phyloP scores from a whole-genome alignment of 2,888 invertebrate species.

The Eupithecia exiguata region DNA sequence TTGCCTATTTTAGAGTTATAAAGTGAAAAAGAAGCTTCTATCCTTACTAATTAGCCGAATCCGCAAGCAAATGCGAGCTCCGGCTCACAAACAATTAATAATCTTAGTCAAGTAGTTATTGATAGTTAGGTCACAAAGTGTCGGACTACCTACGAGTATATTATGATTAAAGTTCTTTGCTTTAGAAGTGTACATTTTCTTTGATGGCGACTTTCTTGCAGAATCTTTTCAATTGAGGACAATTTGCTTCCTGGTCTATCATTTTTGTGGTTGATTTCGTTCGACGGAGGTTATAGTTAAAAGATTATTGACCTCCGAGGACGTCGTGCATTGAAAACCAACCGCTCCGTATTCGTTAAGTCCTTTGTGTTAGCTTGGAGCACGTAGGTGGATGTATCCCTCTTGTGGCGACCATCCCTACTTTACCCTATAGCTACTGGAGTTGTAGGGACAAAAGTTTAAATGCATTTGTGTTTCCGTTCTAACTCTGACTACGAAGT shows the following conservation, averaged over 20 bases:
- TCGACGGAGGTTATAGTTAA: too few relatives aligned
- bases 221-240: too few relatives aligned
- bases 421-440: not conserved
- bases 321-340: too few relatives aligned
- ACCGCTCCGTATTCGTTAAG: too few relatives aligned
- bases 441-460: not conserved
- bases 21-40: not conserved
- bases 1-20: not conserved
- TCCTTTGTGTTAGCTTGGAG: not conserved
- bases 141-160: not conserved
- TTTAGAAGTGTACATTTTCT: not conserved
- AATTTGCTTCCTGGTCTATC: too few relatives aligned
- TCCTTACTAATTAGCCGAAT: not conserved
- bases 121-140: not conserved
- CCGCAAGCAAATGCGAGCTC: not conserved
- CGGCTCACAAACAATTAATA: not conserved
- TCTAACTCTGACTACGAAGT: conserved; percentile 22
- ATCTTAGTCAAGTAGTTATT: not conserved
- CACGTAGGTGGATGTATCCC: not conserved
- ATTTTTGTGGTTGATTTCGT: too few relatives aligned
- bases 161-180: not conserved
- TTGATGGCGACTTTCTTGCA: too few relatives aligned
- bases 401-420: not conserved
- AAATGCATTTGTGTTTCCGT: conserved; percentile 5
- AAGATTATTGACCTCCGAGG: too few relatives aligned